These are phyloP conservation scores for Drosophila borborema DNA, from an alignment of 2,888 invertebrate species.

Conservation along the genomic window DNA sequence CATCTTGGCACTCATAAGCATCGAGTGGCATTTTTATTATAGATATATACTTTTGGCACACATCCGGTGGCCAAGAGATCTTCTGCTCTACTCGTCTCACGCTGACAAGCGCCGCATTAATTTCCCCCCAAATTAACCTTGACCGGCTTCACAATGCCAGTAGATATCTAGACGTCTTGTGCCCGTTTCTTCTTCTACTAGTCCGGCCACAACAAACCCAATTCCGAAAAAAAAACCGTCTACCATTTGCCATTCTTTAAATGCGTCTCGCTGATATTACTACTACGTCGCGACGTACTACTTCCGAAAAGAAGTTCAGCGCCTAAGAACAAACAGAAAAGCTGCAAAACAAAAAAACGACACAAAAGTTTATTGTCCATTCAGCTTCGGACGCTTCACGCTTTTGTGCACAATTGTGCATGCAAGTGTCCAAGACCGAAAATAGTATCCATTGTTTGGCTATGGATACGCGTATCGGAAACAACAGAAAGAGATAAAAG, in stretches of 20 bases:
- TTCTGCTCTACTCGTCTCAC: conserved; percentile 64
- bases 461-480: conserved; percentile 37
- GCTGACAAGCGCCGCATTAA: conserved; percentile 60
- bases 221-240: conserved; percentile 43
- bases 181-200: conserved; percentile 53
- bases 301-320: conserved; percentile 74
- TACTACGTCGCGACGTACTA: conserved; percentile 24
- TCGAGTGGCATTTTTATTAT: not conserved
- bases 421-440: conserved; percentile 76
- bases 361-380: conserved; percentile 70
- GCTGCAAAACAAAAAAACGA: conserved; percentile 9
- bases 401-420: conserved; percentile 80
- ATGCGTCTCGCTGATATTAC: conserved; percentile 32
- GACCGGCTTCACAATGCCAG: conserved; percentile 78
- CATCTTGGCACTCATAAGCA: conserved; percentile 32
- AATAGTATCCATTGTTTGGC: conserved; percentile 68
- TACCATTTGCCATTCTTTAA: conserved; percentile 39
- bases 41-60: conserved; percentile 67
- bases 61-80: conserved; percentile 71
- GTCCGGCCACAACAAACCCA: conserved; percentile 25
- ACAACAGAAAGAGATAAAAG: conserved; percentile 28
- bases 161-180: conserved; percentile 58
- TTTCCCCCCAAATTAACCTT: conserved; percentile 78
- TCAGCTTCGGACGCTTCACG: conserved; percentile 67
- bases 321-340: conserved; percentile 44